A percentile compares a stretch with the other conserved stretches of the same genome.
phyloP scores from a whole-genome alignment of 2,888 invertebrate species.

The Bhutanitis thaidina region DNA sequence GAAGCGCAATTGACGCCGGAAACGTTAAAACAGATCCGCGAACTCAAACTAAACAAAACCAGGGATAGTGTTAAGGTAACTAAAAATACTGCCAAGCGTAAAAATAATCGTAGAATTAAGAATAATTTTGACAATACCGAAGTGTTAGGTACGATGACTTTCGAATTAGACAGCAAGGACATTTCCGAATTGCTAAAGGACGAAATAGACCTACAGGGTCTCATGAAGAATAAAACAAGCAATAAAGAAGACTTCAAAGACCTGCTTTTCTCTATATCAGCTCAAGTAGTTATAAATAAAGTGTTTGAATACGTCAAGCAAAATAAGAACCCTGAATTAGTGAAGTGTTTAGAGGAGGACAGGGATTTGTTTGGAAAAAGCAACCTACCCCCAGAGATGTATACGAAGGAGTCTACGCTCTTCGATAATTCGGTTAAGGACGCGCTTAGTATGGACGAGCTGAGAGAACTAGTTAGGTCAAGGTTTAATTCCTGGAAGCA shows the following conservation, averaged over 20 bases:
- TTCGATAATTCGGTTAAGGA: conserved; percentile 67
- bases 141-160: conserved; percentile 51
- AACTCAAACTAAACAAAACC: conserved; percentile 58
- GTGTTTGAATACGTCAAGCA: conserved; percentile 63
- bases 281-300: conserved; percentile 65
- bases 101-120: conserved; percentile 55
- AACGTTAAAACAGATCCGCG: conserved; percentile 69
- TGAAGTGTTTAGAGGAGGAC: conserved; percentile 53
- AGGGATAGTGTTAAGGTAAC: conserved; percentile 68
- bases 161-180: conserved; percentile 61
- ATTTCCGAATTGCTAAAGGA: conserved; percentile 53
- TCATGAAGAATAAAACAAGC: conserved; percentile 47
- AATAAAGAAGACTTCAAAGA: conserved; percentile 61
- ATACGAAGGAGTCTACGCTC: conserved; percentile 48
- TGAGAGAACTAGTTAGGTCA: conserved; percentile 50
- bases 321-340: conserved; percentile 53
- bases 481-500: conserved; percentile 62
- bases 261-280: conserved; percentile 56
- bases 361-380: conserved; percentile 47
- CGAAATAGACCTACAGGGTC: conserved; percentile 51
- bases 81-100: conserved; percentile 67
- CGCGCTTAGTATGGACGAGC: conserved; percentile 57
- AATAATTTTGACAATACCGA: conserved; percentile 45
- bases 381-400: conserved; percentile 52
- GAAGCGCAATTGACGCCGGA: conserved; percentile 70